Evolutionary conservation across 2,888 invertebrate species (phyloP).

Genomic region (Schizaphis graminum): DNA sequence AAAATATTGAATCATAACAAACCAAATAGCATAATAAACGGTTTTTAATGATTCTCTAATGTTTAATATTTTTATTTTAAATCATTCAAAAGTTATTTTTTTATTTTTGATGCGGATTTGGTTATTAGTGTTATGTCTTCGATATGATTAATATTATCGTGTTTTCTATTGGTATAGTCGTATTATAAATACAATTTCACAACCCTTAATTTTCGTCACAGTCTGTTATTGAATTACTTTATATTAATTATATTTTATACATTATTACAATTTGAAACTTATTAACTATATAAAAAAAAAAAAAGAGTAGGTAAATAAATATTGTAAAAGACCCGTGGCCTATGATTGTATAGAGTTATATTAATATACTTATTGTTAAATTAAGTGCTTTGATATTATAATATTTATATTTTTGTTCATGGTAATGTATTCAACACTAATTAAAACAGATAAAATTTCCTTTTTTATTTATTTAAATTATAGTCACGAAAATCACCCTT

Average conservation of each 20-base stretch:
- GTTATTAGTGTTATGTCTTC: conserved; percentile 24
- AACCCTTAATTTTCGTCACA: conserved; percentile 64
- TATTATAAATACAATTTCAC: conserved; percentile 62
- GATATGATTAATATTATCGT: conserved; percentile 58
- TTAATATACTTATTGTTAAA: conserved; percentile 24
- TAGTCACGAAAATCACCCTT: conserved; percentile 25
- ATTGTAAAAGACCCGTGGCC: conserved; percentile 17
- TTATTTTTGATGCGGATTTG: conserved; percentile 18
- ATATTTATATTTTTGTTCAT: not conserved
- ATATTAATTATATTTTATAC: conserved; percentile 35
- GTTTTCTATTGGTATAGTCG: conserved; percentile 32
- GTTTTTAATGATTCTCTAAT: not conserved
- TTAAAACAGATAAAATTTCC: not conserved
- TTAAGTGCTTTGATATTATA: not conserved
- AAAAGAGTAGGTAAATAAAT: not conserved
- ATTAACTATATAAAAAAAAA: conserved; percentile 33
- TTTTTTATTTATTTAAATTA: not conserved
- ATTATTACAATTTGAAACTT: conserved; percentile 53
- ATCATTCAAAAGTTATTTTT: conserved; percentile 1
- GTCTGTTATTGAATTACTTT: conserved; percentile 59
- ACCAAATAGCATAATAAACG: not conserved
- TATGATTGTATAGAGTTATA: conserved; percentile 31
- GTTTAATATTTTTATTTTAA: not conserved
- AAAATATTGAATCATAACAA: not conserved
- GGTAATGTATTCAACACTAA: not conserved